Evolutionary conservation across 2,888 invertebrate genomes (phyloP), one percentile per base, ranked within the genome.

Genomic region (Acleris laterana): DNA sequence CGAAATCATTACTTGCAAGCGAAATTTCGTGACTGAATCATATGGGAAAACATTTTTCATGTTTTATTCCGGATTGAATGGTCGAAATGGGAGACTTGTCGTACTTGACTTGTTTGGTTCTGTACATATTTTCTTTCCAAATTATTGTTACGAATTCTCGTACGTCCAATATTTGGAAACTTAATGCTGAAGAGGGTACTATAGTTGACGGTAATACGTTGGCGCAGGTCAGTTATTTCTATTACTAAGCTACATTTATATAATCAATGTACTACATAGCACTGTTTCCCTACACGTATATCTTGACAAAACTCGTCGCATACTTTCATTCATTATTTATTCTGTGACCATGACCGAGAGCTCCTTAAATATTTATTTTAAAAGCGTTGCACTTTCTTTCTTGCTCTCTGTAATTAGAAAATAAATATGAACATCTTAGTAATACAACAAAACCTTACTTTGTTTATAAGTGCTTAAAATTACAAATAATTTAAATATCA

Each of bases 111-210:
- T 94, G 94, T 91, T 93, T 95, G 88, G 93, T 95, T 80, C 87
- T 96, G 78, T 96, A 96, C 84, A 93, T 96, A 81, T 94, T 96
- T 84, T 95, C 95, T 73, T 94, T 96, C 82, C 95, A 96, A 90
- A 94, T 96, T 78, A 94, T 96, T 77, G 86, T 87, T 66, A 96
- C 95, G 72, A 97, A 97, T 89, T 97, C 97, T 46, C 94, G 96
- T 74, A 96, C 97, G 19, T 97, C 97, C 62, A 96, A 95, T 76
- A 93, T 96, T 82, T 98, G 97, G 97, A 95, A 96, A 89, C 89
- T 98, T 69, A 97, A 95, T 84, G 90, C 94, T 59, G 96, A 96
- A 77, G 95, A 95, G 81, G 96, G 96, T 62, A 95, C 95, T 89
- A 96, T 96, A 68, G 94, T 96, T 68, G 96, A 95, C 78, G 95